These are phyloP conservation scores for Falco peregrinus DNA, from an alignment of 2,797 vertebrate genomes.

Conservation along the genomic window DNA sequence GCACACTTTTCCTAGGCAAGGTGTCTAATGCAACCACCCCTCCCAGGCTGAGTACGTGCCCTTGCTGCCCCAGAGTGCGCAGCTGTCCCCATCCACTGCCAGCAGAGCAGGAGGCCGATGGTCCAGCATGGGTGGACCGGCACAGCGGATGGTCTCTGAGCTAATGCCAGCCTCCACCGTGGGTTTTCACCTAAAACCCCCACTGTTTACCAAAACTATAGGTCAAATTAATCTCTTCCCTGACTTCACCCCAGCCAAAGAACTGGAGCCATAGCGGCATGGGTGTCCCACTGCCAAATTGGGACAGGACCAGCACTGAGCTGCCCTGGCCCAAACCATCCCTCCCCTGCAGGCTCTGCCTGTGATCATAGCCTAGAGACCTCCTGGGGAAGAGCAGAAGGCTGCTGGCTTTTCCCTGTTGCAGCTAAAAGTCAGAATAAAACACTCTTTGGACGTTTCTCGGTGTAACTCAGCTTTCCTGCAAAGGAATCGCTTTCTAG, in stretches of 20 bases:
- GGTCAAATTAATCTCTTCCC: neutral
- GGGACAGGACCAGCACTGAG: fast-evolving
- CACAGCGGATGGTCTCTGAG: neutral
- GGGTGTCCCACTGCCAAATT: fast-evolving
- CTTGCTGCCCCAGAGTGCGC: too few relatives aligned
- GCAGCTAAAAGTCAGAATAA: fast-evolving
- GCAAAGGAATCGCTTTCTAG: neutral
- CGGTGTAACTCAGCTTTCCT: neutral
- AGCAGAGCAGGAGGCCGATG: neutral
- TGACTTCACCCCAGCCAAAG: neutral
- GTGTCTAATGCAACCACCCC: neutral
- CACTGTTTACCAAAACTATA: fast-evolving
- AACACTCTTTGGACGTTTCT: fast-evolving
- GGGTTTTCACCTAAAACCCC: neutral
- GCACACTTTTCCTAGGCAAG: fast-evolving
- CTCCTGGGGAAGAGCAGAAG: neutral
- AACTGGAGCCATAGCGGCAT: fast-evolving
- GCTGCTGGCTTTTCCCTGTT: neutral
- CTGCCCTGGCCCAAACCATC: neutral
- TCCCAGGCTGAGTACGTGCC: neutral
- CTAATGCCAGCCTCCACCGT: fast-evolving
- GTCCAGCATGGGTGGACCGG: neutral
- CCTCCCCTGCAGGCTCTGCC: neutral
- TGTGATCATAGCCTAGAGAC: neutral
- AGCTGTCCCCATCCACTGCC: fast-evolving